phyloP scores from a whole-genome alignment of 2,888 invertebrate species.

The Ischnura elegans region DNA sequence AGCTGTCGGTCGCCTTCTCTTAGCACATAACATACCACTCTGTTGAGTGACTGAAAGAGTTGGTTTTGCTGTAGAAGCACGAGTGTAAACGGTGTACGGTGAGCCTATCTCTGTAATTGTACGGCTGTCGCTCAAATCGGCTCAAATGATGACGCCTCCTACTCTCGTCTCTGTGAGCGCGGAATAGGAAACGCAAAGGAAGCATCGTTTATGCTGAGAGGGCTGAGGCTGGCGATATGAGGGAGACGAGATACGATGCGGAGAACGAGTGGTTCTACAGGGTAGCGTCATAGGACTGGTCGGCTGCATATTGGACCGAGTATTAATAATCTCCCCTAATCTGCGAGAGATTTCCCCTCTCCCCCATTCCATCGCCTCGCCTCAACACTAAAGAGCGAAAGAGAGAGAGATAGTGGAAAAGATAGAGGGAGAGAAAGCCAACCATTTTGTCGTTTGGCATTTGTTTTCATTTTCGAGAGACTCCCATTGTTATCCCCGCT shows the following conservation, averaged over 20 bases:
- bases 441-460: conserved; percentile 22
- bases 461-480: background rate
- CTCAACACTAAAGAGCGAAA: background rate
- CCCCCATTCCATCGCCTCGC: background rate
- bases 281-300: background rate
- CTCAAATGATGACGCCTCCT: background rate
- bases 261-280: background rate
- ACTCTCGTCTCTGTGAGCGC: background rate
- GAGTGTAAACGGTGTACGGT: too few relatives aligned
- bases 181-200: background rate
- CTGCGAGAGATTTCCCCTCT: background rate
- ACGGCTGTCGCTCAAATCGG: background rate
- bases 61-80: too few relatives aligned
- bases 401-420: background rate
- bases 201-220: background rate
- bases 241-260: background rate
- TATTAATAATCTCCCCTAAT: conserved; percentile 15
- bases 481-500: conserved; percentile 17
- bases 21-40: too few relatives aligned
- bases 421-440: background rate
- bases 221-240: background rate
- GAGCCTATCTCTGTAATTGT: background rate
- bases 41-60: too few relatives aligned
- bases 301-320: conserved; percentile 19
- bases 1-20: too few relatives aligned